Conservation (phyloP, 2,797 vertebrate species). For the Gastrophryne carolinensis region DNA sequence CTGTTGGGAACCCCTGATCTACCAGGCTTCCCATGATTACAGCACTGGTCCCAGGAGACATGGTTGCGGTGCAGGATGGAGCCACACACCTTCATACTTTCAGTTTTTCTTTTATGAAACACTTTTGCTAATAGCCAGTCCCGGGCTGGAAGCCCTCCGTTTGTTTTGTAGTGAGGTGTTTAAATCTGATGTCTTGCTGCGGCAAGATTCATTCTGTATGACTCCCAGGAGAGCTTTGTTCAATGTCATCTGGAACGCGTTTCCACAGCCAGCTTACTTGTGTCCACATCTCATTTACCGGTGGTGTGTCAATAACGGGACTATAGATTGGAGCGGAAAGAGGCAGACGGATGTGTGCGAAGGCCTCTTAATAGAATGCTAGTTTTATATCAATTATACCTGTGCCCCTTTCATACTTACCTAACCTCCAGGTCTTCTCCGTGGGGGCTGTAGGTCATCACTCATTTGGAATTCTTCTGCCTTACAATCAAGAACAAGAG, state of each 20-base stretch:
- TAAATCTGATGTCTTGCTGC: not conserved
- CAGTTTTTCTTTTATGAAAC: not conserved
- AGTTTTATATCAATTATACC: too few species aligned
- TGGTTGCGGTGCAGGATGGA: not conserved
- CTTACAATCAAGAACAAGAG: too few species aligned
- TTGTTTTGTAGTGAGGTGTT: conserved; percentile 1
- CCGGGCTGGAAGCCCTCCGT: too few species aligned
- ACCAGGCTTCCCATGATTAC: too few species aligned
- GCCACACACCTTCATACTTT: not conserved
- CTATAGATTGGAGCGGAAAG: conserved; percentile 16
- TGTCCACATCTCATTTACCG: conserved; percentile 19
- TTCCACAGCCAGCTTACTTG: not conserved
- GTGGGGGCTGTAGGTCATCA: too few species aligned
- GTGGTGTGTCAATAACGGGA: not conserved
- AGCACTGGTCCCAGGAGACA: too few species aligned
- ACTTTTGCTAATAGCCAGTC: not conserved
- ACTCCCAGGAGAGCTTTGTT: not conserved
- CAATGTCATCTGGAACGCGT: conserved; percentile 5
- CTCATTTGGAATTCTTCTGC: too few species aligned
- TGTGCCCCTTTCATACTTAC: too few species aligned
- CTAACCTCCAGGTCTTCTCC: too few species aligned
- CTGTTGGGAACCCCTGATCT: too few species aligned
- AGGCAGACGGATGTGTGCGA: too few species aligned
- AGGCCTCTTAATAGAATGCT: too few species aligned
- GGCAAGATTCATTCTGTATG: not conserved